A percentile compares a stretch with the other conserved stretches of the same genome.
phyloP scores from a whole-genome alignment of 2,888 invertebrate species.

The Nomada ruficornis region DNA sequence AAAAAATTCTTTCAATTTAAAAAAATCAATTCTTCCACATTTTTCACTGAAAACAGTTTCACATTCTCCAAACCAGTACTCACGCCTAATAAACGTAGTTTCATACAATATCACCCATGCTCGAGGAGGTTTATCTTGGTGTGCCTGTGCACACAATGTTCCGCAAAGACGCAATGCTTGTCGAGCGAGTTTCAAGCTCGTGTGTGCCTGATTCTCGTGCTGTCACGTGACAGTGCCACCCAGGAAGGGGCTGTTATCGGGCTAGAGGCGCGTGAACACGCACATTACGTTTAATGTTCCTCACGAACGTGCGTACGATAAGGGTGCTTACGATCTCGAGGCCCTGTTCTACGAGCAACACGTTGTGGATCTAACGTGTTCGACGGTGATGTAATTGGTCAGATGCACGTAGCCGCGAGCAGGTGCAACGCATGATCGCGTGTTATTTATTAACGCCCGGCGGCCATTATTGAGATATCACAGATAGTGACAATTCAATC shows the following conservation, averaged over 20 bases:
- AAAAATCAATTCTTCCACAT: too few relatives aligned
- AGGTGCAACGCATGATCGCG: slow-evolving; percentile 44
- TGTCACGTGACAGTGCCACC: slow-evolving; percentile 40
- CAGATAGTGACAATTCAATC: slow-evolving; percentile 50
- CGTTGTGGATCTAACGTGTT: slow-evolving; percentile 60
- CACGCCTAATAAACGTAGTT: neutral
- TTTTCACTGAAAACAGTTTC: too few relatives aligned
- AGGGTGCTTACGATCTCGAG: slow-evolving; percentile 61
- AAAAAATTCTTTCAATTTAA: too few relatives aligned
- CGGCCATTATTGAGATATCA: slow-evolving; percentile 43
- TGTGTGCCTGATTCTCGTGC: slow-evolving; percentile 32
- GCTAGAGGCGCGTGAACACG: slow-evolving; percentile 66
- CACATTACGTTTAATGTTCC: slow-evolving; percentile 65
- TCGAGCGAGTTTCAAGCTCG: slow-evolving; percentile 7
- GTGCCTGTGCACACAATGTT: neutral
- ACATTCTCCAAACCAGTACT: too few relatives aligned
- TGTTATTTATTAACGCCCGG: slow-evolving; percentile 62
- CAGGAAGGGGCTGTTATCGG: slow-evolving; percentile 60
- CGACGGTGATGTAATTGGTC: slow-evolving; percentile 55
- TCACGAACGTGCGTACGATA: slow-evolving; percentile 65
- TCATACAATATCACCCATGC: neutral
- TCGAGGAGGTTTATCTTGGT: neutral
- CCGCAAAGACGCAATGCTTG: neutral
- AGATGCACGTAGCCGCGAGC: slow-evolving; percentile 50
- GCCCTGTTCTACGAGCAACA: slow-evolving; percentile 63